Conservation (phyloP, 2,888 invertebrate species). For the Flexamia atlantica region DNA sequence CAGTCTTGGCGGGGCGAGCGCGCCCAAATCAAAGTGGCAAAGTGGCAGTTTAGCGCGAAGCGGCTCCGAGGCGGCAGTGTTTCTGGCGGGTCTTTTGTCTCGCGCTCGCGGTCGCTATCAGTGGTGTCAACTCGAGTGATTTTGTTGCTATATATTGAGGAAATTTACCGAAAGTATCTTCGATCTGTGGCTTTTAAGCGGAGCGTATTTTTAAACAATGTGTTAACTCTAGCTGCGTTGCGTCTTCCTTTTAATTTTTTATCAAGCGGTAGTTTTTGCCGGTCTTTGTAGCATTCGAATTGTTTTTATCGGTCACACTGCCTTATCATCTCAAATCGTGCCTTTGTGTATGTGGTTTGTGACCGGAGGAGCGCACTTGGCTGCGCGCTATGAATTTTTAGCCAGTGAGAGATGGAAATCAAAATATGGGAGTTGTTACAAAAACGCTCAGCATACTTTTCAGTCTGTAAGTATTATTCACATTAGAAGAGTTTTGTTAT, state of each 20-base stretch:
- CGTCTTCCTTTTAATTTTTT: too few relatives aligned
- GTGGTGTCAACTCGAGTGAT: neutral
- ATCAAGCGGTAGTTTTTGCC: too few relatives aligned
- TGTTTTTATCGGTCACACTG: too few relatives aligned
- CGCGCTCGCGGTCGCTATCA: neutral
- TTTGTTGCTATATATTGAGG: too few relatives aligned
- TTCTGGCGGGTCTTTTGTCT: neutral
- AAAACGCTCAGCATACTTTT: conserved; percentile 88
- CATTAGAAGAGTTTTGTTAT: too few relatives aligned
- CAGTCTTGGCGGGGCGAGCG: neutral
- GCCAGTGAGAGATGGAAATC: conserved; percentile 33
- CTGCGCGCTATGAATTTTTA: neutral
- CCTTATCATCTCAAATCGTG: neutral
- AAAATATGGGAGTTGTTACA: conserved; percentile 84
- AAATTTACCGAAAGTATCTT: too few relatives aligned
- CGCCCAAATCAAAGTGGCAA: neutral
- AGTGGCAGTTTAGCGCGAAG: neutral
- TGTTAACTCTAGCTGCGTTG: too few relatives aligned
- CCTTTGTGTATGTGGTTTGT: neutral
- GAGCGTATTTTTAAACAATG: too few relatives aligned
- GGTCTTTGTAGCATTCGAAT: too few relatives aligned
- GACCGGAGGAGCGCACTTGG: neutral
- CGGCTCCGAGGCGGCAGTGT: neutral
- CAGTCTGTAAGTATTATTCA: conserved; percentile 83
- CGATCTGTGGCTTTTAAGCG: too few relatives aligned